Base-by-base conservation (phyloP, 2,888 invertebrate genomes). In the Amaurobius ferox region DNA sequence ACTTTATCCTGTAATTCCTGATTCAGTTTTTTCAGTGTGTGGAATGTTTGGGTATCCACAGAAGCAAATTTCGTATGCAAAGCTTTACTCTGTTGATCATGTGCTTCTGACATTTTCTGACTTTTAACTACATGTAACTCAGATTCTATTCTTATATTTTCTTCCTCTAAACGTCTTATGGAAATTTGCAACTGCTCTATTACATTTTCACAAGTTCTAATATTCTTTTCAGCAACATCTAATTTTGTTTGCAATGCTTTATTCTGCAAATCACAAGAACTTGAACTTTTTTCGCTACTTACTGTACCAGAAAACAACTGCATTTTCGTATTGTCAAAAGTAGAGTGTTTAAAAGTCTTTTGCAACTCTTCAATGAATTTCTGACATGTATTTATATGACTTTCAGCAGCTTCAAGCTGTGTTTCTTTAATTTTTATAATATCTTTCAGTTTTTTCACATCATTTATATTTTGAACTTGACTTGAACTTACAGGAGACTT, bases 191-290 rank as follows among this genome's bases (percentile, higher is more conserved):
- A 64, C 32, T 28, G 7, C 55, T 85, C 83, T 67, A 85, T 71
- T 1, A 72, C 67, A 32, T 32, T 71, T 40, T 85, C 83, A 23
- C 64, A 71, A 2, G 48, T 66, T 61, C 72, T 85, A 32, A 85
- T 77, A 39, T 66, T 78, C 19, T 70, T 77, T 55, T 85, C 83
- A 19, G 83, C 70, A 7, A 78, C 77, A 19, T 85, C 61, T 48
- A 77, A 40, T 39, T 85, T 77, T 30, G 28, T 66, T 39, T 67
- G n/a, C 16, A 77, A 30, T 5, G 48, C 32, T 35, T 66, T 61
- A 16, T 64, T 26, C 39, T 35, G 23, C 6, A 19, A 11, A 6
- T 73, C 73, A 35, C 39, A 11, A 13, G 40, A 40, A 23, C 16
- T 23, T 66, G 6, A 2, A 16, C 11, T n/a, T n/a, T 26, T 28